Evolutionary conservation across 1,140 invertebrate genomes (phyloP).

Genomic region (Meloidogyne floridensis): DNA sequence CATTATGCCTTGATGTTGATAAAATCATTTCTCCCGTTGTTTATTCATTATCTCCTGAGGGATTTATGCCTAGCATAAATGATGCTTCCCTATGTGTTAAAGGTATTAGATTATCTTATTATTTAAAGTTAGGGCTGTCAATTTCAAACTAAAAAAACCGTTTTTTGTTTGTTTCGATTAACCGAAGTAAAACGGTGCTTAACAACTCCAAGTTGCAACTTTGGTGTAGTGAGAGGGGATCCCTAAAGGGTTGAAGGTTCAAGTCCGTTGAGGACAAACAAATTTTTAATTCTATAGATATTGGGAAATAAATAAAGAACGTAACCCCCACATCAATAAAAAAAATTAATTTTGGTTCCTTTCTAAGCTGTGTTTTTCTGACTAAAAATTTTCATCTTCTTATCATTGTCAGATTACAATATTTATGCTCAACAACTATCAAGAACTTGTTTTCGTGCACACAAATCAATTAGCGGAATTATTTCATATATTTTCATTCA

Average conservation of each 20-base stretch:
- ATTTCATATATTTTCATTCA: conserved; percentile 37
- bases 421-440: conserved; percentile 43
- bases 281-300: no score
- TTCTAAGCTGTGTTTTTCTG: no score
- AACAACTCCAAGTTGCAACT: no score
- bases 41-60: conserved; percentile 44
- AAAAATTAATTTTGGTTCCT: no score
- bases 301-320: no score
- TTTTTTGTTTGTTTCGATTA: no score
- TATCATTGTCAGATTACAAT: conserved; percentile 10
- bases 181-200: no score
- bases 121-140: not conserved
- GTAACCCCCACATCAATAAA: no score
- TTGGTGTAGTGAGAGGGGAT: no score
- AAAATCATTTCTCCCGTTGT: conserved; percentile 39
- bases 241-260: no score
- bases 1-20: conserved; percentile 39
- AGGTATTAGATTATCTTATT: not conserved
- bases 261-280: no score
- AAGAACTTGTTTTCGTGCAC: conserved; percentile 53
- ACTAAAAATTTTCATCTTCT: not conserved
- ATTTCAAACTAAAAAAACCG: no score
- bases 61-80: conserved; percentile 35
- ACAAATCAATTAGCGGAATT: conserved; percentile 55
- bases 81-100: conserved; percentile 6